phyloP scores from a whole-genome alignment of 2,888 invertebrate species.

The Linyphia triangularis region DNA sequence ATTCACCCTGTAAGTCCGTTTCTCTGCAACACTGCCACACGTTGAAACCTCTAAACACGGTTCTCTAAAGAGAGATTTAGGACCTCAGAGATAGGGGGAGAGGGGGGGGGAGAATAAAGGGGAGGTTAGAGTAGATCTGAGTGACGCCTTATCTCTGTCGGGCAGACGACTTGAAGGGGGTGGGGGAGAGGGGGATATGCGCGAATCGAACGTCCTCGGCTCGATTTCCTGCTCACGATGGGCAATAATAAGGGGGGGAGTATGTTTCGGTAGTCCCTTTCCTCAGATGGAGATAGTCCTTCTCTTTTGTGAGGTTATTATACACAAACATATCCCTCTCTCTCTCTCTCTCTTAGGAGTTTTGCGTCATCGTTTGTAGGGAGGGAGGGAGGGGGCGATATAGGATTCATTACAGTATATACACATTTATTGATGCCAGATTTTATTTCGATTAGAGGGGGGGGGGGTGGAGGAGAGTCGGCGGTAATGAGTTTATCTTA shows the following conservation, averaged over 20 bases:
- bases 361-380: constrained; percentile 46
- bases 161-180: constrained; percentile 65
- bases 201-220: constrained; percentile 57
- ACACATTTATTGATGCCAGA: constrained; percentile 58
- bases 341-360: too few relatives aligned
- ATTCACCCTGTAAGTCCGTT: too few relatives aligned
- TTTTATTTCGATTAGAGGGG: constrained; percentile 55
- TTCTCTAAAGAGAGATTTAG: neutral
- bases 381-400: neutral
- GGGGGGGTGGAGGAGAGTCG: neutral
- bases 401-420: constrained; percentile 48
- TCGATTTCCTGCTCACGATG: constrained; percentile 68
- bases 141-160: constrained; percentile 72
- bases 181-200: constrained; percentile 63
- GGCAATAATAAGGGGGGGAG: constrained; percentile 65
- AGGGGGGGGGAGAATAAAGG: constrained; percentile 9
- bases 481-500: constrained; percentile 65
- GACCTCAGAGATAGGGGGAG: neutral
- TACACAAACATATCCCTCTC: constrained; percentile 15
- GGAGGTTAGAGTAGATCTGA: constrained; percentile 25
- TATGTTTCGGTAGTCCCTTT: constrained; percentile 65
- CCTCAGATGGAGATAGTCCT: constrained; percentile 67
- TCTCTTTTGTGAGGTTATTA: constrained; percentile 40
- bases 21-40: too few relatives aligned
- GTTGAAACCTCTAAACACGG: neutral